Evolutionary conservation across 35 echinoderm and acorn worm genomes (phyloP), one percentile per base, ranked within the genome.

Genomic region (Holothuria glaberrima): DNA sequence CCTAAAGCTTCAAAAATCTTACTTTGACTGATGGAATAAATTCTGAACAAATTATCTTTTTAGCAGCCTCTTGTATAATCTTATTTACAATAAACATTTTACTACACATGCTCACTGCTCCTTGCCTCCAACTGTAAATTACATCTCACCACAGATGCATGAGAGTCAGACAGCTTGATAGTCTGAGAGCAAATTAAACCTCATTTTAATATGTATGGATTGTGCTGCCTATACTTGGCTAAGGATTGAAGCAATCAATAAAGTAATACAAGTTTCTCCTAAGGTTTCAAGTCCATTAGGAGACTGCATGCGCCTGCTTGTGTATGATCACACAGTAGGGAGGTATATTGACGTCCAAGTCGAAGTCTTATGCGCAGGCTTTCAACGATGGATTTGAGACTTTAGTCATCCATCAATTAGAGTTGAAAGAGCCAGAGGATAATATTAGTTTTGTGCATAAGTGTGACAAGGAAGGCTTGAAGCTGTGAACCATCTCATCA

Each of bases 161-260:
- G 44, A 78, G 41, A 78, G 74, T 41, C 74, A 78, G 33, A 32
- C 71, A 78, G 74, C 74, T 35, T 45, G 36, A 30, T 35, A 48
- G 74, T 48, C 44, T 9, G 44, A n/a, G 74, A 78, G 74, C 74
- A 78, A 78, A 78, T 78, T 78, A 78, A 73, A 78, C 38, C 74
- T 78, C 74, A 78, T 78, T 78, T 78, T 78, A 78, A 78, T 78
- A 78, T 78, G 74, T 78, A 78, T 78, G 35, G 74, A 78, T 41
- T 48, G 44, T 78, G n/a, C 74, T 78, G n/a, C 50, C 74, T 25
- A 78, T 33, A 78, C 74, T 78, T 78, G 74, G 74, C 44, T 26
- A 25, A 78, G 74, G 74, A 78, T 48, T 78, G 74, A 21, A 29
- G 74, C 36, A 78, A 78, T 78, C 74, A 78, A 78, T 78, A 78